Evolutionary conservation across 2,797 vertebrate genomes (phyloP).

Genomic region (Geotrypetes seraphini): DNA sequence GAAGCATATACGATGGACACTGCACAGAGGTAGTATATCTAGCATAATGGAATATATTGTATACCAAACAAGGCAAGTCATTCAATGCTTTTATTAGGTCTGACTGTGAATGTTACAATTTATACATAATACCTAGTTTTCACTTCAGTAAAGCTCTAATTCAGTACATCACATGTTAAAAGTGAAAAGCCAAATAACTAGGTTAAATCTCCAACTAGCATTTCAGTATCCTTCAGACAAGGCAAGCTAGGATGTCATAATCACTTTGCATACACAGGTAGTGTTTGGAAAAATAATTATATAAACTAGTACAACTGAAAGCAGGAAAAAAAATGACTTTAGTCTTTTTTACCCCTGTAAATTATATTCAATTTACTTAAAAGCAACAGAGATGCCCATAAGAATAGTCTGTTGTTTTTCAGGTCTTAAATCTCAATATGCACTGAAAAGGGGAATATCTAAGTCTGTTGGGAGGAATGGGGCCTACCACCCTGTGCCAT

Average conservation of each 20-base stretch:
- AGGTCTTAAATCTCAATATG: conserved; percentile 40
- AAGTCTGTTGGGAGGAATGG: conserved; percentile 31
- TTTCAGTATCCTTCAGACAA: conserved; percentile 36
- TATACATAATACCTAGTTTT: conserved; percentile 76
- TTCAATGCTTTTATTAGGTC: conserved; percentile 82
- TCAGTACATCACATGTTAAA: conserved; percentile 56
- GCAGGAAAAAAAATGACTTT: conserved; percentile 41
- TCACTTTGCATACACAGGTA: conserved; percentile 49
- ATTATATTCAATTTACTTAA: conserved; percentile 35
- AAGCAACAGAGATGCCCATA: conserved; percentile 35
- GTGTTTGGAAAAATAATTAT: conserved; percentile 35
- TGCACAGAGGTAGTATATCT: too few species aligned
- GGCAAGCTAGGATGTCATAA: conserved; percentile 47
- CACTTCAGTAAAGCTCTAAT: conserved; percentile 57
- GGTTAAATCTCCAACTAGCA: conserved; percentile 42
- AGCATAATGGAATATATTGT: conserved; percentile 15
- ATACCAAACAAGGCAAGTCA: conserved; percentile 25
- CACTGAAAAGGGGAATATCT: conserved; percentile 45
- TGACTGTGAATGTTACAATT: conserved; percentile 79
- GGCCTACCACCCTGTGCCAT: conserved; percentile 1
- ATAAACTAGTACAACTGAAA: conserved; percentile 54
- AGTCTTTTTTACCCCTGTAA: conserved; percentile 35
- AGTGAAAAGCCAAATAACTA: conserved; percentile 50
- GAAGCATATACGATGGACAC: too few species aligned
- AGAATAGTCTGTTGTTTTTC: conserved; percentile 36